Percentiles rank a stretch among this genome's conserved stretches.
Conservation (phyloP, 2,797 vertebrate genomes). For the Catostomus latipinnis region DNA sequence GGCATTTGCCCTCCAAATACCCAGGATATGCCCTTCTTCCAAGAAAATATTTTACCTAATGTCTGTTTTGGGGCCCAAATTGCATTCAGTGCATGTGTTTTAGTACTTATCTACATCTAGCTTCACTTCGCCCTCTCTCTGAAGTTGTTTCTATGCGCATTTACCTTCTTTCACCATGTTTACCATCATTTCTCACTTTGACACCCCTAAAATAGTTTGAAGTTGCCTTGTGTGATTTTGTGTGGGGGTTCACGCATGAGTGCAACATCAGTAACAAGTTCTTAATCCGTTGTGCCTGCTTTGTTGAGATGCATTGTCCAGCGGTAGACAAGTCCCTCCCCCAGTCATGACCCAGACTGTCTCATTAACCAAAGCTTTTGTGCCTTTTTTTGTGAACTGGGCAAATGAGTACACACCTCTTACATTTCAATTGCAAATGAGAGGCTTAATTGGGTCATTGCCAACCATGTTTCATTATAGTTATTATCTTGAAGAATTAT, state of each 20-base stretch:
- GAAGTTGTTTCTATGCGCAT: slow-evolving; percentile 12
- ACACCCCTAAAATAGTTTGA: neutral
- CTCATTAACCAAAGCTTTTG: slow-evolving; percentile 35
- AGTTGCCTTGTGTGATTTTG: slow-evolving; percentile 17
- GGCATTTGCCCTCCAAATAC: neutral
- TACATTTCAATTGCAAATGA: slow-evolving; percentile 25
- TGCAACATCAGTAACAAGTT: neutral
- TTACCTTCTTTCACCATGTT: slow-evolving; percentile 6
- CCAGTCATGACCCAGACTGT: slow-evolving; percentile 43
- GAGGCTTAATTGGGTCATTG: slow-evolving; percentile 2
- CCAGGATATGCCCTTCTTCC: neutral
- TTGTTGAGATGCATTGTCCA: slow-evolving; percentile 39
- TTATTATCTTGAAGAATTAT: slow-evolving; percentile 14
- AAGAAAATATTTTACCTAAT: neutral
- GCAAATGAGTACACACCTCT: slow-evolving; percentile 32
- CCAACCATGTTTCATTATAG: slow-evolving; percentile 5
- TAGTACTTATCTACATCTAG: neutral
- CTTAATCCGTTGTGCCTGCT: slow-evolving; percentile 8
- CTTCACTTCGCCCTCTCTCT: neutral
- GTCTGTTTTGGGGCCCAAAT: neutral
- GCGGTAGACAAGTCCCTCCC: slow-evolving; percentile 27
- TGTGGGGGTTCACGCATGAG: slow-evolving; percentile 30
- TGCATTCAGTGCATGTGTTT: neutral
- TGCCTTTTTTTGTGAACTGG: slow-evolving; percentile 18
- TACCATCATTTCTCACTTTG: slow-evolving; percentile 20